Conservation (phyloP, 2,113 vertebrate species). For the Catharus minimus region DNA sequence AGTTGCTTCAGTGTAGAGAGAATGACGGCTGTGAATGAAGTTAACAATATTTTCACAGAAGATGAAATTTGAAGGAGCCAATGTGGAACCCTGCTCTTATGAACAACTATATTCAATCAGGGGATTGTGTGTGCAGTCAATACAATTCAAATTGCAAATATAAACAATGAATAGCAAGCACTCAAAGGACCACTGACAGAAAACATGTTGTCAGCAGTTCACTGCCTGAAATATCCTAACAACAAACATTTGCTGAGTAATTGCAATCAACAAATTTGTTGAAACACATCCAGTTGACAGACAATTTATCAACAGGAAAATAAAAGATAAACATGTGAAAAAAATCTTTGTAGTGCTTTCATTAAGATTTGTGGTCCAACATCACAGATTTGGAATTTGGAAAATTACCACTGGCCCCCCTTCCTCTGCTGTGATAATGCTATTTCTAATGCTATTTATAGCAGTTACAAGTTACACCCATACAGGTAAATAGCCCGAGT, state of each 20-base stretch:
- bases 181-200: neutral
- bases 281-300: neutral
- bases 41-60: neutral
- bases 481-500: neutral
- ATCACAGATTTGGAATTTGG: neutral
- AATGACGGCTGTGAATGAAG: neutral
- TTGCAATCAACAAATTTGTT: neutral
- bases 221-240: neutral
- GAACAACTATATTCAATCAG: neutral
- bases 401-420: neutral
- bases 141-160: conserved; percentile 6
- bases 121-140: neutral
- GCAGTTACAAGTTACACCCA: neutral
- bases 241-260: conserved; percentile 31
- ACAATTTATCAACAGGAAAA: neutral
- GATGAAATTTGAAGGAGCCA: neutral
- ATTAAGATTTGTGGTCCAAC: neutral
- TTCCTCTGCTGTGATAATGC: neutral
- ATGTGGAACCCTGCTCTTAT: neutral
- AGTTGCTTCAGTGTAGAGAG: neutral
- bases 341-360: neutral
- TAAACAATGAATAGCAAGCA: neutral
- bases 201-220: neutral
- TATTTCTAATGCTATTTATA: neutral
- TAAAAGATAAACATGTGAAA: neutral